Conservation (phyloP, 2,797 vertebrate genomes). For the Pristis pectinata region DNA sequence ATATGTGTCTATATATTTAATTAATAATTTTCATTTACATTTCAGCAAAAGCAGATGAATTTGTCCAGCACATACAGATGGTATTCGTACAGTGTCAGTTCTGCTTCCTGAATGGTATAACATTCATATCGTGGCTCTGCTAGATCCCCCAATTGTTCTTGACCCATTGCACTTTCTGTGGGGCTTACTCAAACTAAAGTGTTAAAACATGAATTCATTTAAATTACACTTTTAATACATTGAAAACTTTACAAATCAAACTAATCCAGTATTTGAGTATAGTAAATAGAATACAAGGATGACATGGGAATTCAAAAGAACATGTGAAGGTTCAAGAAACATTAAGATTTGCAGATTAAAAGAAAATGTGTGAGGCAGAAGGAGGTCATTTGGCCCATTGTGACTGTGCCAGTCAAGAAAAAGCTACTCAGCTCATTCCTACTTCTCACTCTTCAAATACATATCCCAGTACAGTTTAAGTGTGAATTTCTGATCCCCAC, state of each 20-base stretch:
- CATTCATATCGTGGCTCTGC: neutral
- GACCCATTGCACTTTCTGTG: neutral
- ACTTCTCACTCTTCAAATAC: too few species aligned
- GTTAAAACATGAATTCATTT: neutral
- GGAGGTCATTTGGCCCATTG: too few species aligned
- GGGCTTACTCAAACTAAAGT: neutral
- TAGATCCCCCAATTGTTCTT: neutral
- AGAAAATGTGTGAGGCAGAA: too few species aligned
- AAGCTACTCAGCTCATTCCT: too few species aligned
- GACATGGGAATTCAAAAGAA: neutral
- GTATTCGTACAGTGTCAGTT: neutral
- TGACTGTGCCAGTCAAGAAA: too few species aligned
- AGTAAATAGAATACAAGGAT: neutral
- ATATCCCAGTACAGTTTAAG: too few species aligned
- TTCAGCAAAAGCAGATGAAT: neutral
- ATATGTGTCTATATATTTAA: neutral
- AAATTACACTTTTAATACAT: neutral
- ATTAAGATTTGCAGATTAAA: neutral
- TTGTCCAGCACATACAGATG: neutral
- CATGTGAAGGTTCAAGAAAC: neutral
- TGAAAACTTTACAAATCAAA: neutral
- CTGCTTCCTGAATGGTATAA: neutral
- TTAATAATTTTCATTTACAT: neutral
- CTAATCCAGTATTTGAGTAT: neutral
- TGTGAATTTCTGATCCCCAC: too few species aligned